A percentile compares a stretch with the other conserved stretches of the same genome.
These are phyloP conservation scores for Phortica variegata DNA, from an alignment of 1,140 invertebrate genomes.

Conservation along the genomic window DNA sequence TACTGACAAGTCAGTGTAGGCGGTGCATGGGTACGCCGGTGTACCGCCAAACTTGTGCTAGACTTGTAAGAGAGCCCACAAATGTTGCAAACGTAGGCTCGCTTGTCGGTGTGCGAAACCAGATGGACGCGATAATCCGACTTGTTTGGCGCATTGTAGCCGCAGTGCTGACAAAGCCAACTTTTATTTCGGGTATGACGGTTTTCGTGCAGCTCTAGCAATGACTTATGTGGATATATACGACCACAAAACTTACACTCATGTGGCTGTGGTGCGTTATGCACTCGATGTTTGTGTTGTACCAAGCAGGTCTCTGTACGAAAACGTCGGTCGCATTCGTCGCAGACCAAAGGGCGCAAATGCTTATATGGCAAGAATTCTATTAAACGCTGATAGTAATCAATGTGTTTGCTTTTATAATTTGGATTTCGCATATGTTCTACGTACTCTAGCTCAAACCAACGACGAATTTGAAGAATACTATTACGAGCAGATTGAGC, in stretches of 20 bases:
- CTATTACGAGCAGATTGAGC: slow-evolving; percentile 11
- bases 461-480: slow-evolving; percentile 5
- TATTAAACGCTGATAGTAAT: slow-evolving; percentile 11
- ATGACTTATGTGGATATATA: slow-evolving; percentile 11
- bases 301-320: slow-evolving; percentile 11
- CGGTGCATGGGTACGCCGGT: slow-evolving; percentile 18
- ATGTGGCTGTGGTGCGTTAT: slow-evolving; percentile 15
- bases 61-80: slow-evolving; percentile 20
- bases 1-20: slow-evolving; percentile 8
- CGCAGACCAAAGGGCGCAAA: slow-evolving; percentile 10
- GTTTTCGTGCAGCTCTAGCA: slow-evolving; percentile 12
- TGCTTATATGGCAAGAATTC: slow-evolving; percentile 18
- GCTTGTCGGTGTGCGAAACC: slow-evolving; percentile 10
- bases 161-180: slow-evolving; percentile 18
- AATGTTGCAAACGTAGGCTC: slow-evolving; percentile 22
- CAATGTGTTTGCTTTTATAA: slow-evolving; percentile 6
- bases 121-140: slow-evolving; percentile 21
- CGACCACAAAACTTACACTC: slow-evolving; percentile 13
- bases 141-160: slow-evolving; percentile 19
- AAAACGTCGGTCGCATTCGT: slow-evolving; percentile 16
- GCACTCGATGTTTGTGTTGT: slow-evolving; percentile 16
- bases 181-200: slow-evolving; percentile 14
- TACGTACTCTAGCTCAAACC: slow-evolving; percentile 19
- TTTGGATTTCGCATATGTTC: background rate
- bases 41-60: slow-evolving; percentile 19